These are phyloP conservation scores for Tinamus major DNA, from an alignment of 2,797 vertebrate genomes.

Conservation along the genomic window DNA sequence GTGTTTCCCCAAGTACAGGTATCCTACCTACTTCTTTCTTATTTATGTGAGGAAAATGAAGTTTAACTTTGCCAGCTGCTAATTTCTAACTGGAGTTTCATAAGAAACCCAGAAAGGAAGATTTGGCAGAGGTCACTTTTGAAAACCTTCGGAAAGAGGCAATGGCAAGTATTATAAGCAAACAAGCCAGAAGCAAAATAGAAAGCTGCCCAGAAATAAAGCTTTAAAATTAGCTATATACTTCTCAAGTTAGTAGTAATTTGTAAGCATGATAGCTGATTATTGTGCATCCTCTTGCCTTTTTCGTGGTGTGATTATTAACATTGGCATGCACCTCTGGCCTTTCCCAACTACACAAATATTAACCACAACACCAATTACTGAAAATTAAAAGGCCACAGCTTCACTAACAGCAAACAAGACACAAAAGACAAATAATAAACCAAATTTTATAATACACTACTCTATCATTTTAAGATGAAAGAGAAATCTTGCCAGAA, in stretches of 20 bases:
- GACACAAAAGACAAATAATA: not conserved
- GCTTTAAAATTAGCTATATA: constrained; percentile 12
- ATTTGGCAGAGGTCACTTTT: not conserved
- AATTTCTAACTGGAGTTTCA: constrained; percentile 7
- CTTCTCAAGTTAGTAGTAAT: constrained; percentile 33
- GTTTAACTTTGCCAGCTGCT: constrained; percentile 7
- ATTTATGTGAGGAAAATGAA: constrained; percentile 21
- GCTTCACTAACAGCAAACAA: constrained; percentile 2
- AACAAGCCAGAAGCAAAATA: not conserved
- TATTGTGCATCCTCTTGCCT: not conserved
- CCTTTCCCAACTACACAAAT: not conserved
- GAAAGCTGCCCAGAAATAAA: constrained; percentile 1
- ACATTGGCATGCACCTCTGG: not conserved
- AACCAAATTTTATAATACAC: not conserved
- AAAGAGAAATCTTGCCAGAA: constrained; percentile 32
- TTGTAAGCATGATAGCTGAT: constrained; percentile 39
- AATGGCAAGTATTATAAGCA: not conserved
- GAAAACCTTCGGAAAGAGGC: not conserved
- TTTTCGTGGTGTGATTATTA: constrained; percentile 28
- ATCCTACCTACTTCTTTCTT: not conserved
- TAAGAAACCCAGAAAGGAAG: not conserved
- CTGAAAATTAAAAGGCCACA: not conserved
- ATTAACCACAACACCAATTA: not conserved
- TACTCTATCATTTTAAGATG: constrained; percentile 21
- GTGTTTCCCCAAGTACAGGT: not conserved